Evolutionary conservation across 2,113 vertebrate genomes (phyloP).

Genomic region (Tauraco erythrolophus): DNA sequence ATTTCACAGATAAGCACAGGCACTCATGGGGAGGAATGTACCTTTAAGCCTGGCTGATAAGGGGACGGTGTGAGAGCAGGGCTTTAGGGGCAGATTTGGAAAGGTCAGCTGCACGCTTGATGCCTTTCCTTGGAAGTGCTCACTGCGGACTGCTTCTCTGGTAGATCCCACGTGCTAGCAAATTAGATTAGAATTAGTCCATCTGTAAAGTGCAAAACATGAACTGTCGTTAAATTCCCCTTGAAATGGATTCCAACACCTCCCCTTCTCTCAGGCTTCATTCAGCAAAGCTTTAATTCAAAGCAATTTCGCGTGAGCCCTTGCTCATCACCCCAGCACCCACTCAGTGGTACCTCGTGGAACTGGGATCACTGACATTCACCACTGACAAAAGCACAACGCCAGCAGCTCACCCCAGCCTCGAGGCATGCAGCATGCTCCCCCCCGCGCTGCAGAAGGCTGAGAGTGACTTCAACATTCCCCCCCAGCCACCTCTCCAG

Average conservation of each 20-base stretch:
- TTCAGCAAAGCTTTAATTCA: neutral
- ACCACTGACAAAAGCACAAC: neutral
- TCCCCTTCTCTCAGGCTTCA: neutral
- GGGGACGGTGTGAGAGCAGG: neutral
- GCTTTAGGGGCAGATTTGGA: neutral
- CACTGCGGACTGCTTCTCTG: neutral
- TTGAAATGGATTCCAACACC: neutral
- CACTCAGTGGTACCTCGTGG: fast-evolving
- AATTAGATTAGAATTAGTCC: conserved; percentile 24
- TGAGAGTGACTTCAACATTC: neutral
- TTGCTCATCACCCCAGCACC: neutral
- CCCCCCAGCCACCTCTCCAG: fast-evolving
- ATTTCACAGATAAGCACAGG: neutral
- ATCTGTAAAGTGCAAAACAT: neutral
- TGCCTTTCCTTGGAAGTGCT: neutral
- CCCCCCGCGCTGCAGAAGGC: neutral
- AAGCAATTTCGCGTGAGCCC: neutral
- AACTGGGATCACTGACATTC: neutral
- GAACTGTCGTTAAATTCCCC: neutral
- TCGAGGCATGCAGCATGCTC: fast-evolving
- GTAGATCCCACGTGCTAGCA: neutral
- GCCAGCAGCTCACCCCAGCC: neutral
- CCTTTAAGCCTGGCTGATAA: neutral
- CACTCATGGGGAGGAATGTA: neutral
- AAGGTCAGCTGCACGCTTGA: neutral